Evolutionary conservation across 1,140 invertebrate species (phyloP), one percentile per base, ranked within the genome.

Genomic region (Globodera ellingtonae): DNA sequence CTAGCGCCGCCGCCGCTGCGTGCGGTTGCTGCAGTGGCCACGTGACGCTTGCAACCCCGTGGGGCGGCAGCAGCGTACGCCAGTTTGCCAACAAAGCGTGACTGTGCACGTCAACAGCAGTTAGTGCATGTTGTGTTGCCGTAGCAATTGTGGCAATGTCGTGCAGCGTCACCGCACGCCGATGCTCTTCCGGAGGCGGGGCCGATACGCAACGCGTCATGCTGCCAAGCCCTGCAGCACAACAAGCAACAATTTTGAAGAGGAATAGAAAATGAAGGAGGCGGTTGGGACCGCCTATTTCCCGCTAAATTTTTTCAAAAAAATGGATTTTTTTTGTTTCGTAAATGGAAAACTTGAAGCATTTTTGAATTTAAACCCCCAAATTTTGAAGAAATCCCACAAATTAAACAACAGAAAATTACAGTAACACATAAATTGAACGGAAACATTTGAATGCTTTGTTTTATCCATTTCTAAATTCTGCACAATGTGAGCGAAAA

Each of bases 51-150:
- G 81, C 78, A 52, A 44, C 65, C 50, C 81, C 81, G 79, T 84
- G 73, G 70, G 72, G 44, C 15, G 81, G 81, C 78, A 82, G 79
- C 69, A 82, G 82, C 48, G 81, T 84, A 66, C 80, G 84, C 66
- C 81, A 82, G 62, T 82, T 82, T 47, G 81, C 56, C 52, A 82
- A 67, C 56, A 62, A 13, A 62, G 56, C 4, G 56, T 62, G 13
- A 62, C 35, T 70, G 67, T 70, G 67, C 67, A 70, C 67, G 67
- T 70, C 67, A 70, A 70, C 67, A 9, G 67, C 10, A 47, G 10
- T 44, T 70, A 44, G 24, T 47, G 82, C 84, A 82, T 86, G 78
- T 78, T 48, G 71, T 86, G 69, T 21, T 72, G 50, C 56, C 73
- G 48, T 18, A n/a, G n/a, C 15, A 13, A 13, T 79, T 15, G 48